Base-by-base conservation (phyloP, 1,140 invertebrate genomes). In the Zaprionus lachaisei region DNA sequence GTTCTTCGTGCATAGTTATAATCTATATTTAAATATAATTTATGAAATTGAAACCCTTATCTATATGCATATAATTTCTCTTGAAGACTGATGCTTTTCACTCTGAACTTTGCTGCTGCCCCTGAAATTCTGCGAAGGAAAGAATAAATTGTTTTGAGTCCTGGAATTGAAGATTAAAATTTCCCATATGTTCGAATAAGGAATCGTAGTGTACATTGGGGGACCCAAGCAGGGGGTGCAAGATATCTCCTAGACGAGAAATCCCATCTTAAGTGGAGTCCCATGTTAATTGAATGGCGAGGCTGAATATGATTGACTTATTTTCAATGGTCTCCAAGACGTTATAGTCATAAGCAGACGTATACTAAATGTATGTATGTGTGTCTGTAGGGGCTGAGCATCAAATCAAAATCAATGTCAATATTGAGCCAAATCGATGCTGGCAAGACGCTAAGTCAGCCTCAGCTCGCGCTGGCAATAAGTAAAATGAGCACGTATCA, bases 361-460 rank as follows among this genome's bases (percentile, higher is more conserved):
- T 17, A 9, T 1, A 47, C 41, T 17, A 26, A 54, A 11, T 61
- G n/a, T 55, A 14, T 41, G 44, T 64, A 7, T 17, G 7, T 47
- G 1, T 24, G 37, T 37, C 12, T 56, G 56, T 58, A 63, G n/a
- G 41, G 41, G 67, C 58, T 38, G 51, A 79, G 64, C 60, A 84
- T 67, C 64, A 81, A 84, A 84, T 83, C 81, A 77, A 84, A 79
- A 76, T 81, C 82, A 82, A 81, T 84, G 83, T 86, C 82, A 84
- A 84, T 82, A 85, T 85, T 81, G 82, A 86, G 67, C 74, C 65
- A 82, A 84, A 72, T 86, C 83, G 75, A 72, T 67, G 58, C 82
- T 85, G 79, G 79, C 78, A 81, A 72, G 66, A 38, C 56, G 69
- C 77, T 57, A 80, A 83, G 81, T 80, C 72, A 72, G 67, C 47